Conservation (phyloP, 2,113 vertebrate genomes). For the Notiomystis cincta region DNA sequence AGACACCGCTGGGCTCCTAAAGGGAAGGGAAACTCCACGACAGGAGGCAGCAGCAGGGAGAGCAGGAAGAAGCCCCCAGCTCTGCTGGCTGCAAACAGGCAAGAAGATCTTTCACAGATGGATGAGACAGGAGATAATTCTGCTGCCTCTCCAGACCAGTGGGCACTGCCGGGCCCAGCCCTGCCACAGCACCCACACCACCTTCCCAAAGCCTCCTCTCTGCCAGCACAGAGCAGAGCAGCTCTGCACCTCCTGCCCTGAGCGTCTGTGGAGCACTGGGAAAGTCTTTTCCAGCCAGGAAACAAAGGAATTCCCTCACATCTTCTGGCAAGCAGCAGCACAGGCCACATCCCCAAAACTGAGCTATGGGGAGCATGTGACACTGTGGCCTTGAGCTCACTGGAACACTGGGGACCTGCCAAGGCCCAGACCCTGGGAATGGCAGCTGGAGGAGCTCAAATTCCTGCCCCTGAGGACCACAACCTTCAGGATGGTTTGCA, state of each 20-base stretch:
- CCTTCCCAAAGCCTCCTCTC: neutral
- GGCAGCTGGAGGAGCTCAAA: neutral
- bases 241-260: neutral
- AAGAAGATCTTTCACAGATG: fast-evolving
- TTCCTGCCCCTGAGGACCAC: neutral
- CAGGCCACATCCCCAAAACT: neutral
- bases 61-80: neutral
- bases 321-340: neutral
- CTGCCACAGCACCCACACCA: neutral
- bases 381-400: neutral
- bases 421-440: neutral
- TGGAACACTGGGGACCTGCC: neutral
- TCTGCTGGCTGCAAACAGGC: neutral
- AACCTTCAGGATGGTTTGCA: neutral
- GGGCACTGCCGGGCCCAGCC: neutral
- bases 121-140: neutral
- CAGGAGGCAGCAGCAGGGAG: fast-evolving
- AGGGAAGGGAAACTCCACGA: neutral
- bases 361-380: neutral
- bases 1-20: neutral
- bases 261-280: neutral
- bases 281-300: neutral
- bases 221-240: neutral
- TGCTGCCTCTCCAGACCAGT: neutral
- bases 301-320: neutral